Evolutionary conservation across 1,140 invertebrate species (phyloP), one percentile per base, ranked within the genome.

Genomic region (Chrysopa pallens): DNA sequence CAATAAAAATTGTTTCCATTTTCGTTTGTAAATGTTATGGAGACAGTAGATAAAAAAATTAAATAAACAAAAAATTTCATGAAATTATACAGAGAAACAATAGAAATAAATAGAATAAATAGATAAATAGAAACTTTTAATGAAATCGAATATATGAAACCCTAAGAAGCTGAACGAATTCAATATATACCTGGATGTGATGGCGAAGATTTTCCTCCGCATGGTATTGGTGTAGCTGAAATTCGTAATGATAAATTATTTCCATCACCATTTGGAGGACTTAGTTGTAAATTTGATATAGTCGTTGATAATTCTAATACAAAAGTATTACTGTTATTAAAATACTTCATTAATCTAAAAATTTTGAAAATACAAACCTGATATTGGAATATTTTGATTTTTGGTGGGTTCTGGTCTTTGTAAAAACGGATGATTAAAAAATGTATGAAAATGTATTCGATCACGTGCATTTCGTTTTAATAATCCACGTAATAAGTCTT

Each of bases 401-500:
- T 53, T 63, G 1, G 65, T 60, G 9, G 60, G 66, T 46, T 70
- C 64, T 8, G 73, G 70, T 42, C 80, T 73, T 56, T 82, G 77
- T 42, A 95, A 68, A 63, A 96, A 96, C 35, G 80, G 70, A 66
- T 97, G 92, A 58, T 75, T 80, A 67, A 95, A 96, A 67, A 96
- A 95, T 43, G 77, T 76, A 51, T 95, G 89, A 66, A 98, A 98
- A 42, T 88, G 80, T 71, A 99, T 93, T 44, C 95, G 72, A 59
- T 98, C 93, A 54, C 78, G 79, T 12, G 95, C 80, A 67, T 96
- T 96, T 43, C 93, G 74, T 49, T 90, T 83, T 48, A 98, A 63
- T 38, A 98, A 68, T 45, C 85, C 78, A 52, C 83, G 71, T 36
- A 98, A 66, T 27, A 98, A 70, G 66, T 93, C 83, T 48, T 76